A percentile compares a stretch with the other conserved stretches of the same genome.
These are phyloP conservation scores for Cervus canadensis DNA, from an alignment of 2,113 vertebrate genomes.

Conservation along the genomic window DNA sequence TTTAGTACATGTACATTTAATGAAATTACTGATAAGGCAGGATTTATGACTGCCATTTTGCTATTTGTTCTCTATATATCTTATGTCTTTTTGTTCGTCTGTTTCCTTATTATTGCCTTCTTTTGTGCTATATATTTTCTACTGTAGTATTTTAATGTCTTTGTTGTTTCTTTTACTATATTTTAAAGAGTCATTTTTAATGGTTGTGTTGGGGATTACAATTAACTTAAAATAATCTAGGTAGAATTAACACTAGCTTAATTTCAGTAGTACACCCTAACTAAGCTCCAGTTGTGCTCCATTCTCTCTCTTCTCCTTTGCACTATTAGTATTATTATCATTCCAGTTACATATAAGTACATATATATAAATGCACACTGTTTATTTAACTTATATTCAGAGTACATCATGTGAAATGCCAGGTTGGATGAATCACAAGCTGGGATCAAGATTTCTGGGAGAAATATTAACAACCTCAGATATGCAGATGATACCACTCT, in stretches of 20 bases:
- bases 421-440: not conserved
- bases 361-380: not conserved
- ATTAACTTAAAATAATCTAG: not conserved
- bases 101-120: not conserved
- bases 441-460: not conserved
- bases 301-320: not conserved
- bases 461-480: not conserved
- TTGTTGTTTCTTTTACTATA: not conserved
- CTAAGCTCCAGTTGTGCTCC: not conserved
- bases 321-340: not conserved
- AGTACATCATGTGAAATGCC: not conserved
- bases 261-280: not conserved
- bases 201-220: not conserved
- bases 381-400: not conserved
- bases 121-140: not conserved
- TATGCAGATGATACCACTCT: not conserved
- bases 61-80: not conserved
- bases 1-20: not conserved
- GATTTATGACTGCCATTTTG: not conserved
- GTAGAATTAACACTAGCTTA: not conserved
- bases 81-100: not conserved
- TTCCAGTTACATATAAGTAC: not conserved
- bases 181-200: not conserved
- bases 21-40: not conserved
- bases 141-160: not conserved